Evolutionary conservation across 2,888 invertebrate genomes (phyloP).

Genomic region (Rhamnusium bicolor): DNA sequence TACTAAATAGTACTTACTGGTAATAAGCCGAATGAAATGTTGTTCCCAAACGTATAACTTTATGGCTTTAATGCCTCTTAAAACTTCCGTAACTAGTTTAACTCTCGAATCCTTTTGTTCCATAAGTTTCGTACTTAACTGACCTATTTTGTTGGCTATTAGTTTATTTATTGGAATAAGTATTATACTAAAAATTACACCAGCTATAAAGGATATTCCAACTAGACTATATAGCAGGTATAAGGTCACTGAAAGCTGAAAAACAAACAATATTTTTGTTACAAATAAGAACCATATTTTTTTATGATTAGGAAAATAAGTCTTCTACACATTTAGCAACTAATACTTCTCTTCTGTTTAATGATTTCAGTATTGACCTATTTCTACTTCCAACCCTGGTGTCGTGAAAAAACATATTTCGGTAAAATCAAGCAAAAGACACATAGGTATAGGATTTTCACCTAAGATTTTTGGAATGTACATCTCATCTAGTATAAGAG

Average conservation of each 20-base stretch:
- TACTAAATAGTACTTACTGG: conserved; percentile 72
- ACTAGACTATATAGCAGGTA: conserved; percentile 91
- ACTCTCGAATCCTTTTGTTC: conserved; percentile 91
- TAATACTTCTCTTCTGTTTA: too few relatives aligned
- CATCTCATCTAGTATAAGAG: too few relatives aligned
- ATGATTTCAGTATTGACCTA: too few relatives aligned
- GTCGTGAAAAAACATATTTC: too few relatives aligned
- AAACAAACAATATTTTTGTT: neutral
- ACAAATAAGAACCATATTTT: too few relatives aligned
- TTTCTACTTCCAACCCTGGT: too few relatives aligned
- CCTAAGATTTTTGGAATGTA: too few relatives aligned
- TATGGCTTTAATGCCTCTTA: conserved; percentile 90
- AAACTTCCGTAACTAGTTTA: conserved; percentile 87
- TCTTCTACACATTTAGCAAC: too few relatives aligned
- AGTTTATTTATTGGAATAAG: conserved; percentile 94
- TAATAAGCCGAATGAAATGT: conserved; percentile 82
- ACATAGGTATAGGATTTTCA: too few relatives aligned
- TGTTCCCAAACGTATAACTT: conserved; percentile 97
- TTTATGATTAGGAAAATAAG: too few relatives aligned
- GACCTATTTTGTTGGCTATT: conserved; percentile 91
- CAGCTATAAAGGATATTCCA: conserved; percentile 92
- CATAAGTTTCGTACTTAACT: conserved; percentile 91
- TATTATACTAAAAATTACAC: conserved; percentile 87
- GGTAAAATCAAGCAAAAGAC: too few relatives aligned
- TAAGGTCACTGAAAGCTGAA: conserved; percentile 84